These are phyloP conservation scores for Dryas iulia DNA, from an alignment of 1,140 invertebrate species.

Conservation along the genomic window DNA sequence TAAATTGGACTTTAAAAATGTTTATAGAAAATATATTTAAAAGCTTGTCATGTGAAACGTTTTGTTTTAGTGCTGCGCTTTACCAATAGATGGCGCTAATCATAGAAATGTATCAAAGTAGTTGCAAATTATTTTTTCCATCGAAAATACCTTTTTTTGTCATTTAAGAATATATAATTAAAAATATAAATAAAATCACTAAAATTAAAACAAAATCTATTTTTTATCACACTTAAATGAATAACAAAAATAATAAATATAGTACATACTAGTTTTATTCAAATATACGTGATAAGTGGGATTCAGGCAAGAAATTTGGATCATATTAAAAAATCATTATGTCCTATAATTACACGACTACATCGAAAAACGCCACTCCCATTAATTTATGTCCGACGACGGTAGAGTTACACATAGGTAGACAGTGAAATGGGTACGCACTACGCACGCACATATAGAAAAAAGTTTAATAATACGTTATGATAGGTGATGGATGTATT, in stretches of 20 bases:
- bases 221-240: too few species aligned
- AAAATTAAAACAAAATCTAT: too few species aligned
- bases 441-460: constrained; percentile 36
- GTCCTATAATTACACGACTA: constrained; percentile 71
- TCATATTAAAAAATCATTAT: constrained; percentile 73
- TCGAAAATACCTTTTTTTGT: too few species aligned
- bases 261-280: too few species aligned
- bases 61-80: background rate
- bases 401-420: constrained; percentile 44
- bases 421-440: constrained; percentile 36
- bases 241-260: too few species aligned
- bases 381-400: constrained; percentile 62
- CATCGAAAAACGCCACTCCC: constrained; percentile 60
- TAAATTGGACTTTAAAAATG: too few species aligned
- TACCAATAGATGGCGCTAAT: background rate
- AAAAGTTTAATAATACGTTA: constrained; percentile 16
- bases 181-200: too few species aligned
- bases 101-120: background rate
- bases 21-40: too few species aligned
- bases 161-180: too few species aligned
- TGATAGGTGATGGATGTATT: too few species aligned
- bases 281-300: background rate
- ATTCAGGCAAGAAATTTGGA: constrained; percentile 17
- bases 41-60: too few species aligned
- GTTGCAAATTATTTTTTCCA: too few species aligned